phyloP scores from a whole-genome alignment of 2,888 invertebrate genomes.

The Priapulus caudatus region DNA sequence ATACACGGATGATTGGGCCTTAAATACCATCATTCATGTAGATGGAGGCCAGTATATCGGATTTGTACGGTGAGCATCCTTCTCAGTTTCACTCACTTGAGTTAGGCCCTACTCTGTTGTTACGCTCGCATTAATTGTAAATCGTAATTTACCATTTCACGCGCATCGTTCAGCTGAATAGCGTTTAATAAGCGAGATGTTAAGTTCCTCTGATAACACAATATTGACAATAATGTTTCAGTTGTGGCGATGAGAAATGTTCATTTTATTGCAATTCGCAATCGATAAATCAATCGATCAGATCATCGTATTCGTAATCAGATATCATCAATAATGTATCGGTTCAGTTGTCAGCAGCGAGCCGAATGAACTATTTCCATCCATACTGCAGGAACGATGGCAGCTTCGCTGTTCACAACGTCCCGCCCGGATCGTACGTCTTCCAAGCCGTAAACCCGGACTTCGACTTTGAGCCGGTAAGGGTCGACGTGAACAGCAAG shows the following conservation, averaged over 20 bases:
- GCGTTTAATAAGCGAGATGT: no score
- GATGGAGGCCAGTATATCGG: conserved; percentile 80
- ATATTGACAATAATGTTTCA: no score
- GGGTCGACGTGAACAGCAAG: conserved; percentile 93
- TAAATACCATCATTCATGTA: conserved; percentile 60
- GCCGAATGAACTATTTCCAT: no score
- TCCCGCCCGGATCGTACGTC: conserved; percentile 83
- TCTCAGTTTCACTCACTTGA: no score
- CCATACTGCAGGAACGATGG: conserved; percentile 63
- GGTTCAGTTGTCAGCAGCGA: no score
- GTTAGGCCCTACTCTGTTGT: background rate
- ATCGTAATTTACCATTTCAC: conserved; percentile 6
- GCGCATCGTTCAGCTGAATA: background rate
- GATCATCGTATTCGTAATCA: no score
- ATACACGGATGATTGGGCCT: background rate
- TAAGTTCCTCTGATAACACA: no score
- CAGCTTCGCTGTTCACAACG: conserved; percentile 69
- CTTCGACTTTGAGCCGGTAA: conserved; percentile 78
- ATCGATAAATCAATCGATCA: no score
- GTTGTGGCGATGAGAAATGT: no score
- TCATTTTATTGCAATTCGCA: no score
- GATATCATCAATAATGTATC: no score
- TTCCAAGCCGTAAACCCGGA: conserved; percentile 83
- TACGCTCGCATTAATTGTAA: conserved; percentile 6
- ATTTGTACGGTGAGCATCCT: conserved; percentile 51